These are phyloP conservation scores for Cosmia pyralina DNA, from an alignment of 2,888 invertebrate genomes.

Conservation along the genomic window DNA sequence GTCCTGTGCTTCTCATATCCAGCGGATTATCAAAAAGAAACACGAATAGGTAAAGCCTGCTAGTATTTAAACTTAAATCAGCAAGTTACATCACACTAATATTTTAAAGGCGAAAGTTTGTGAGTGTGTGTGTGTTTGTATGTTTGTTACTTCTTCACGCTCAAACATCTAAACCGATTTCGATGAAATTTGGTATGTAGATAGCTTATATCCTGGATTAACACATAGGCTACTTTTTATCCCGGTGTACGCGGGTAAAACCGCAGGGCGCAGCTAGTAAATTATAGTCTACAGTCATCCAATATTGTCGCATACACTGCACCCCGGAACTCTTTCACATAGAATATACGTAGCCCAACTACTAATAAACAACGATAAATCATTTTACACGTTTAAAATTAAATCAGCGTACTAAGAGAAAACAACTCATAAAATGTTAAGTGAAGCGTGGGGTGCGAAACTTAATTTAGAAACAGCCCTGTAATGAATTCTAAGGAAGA, in stretches of 20 bases:
- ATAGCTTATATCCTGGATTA: too few species aligned
- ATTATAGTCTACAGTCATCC: background rate
- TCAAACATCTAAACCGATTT: too few species aligned
- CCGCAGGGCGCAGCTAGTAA: too few species aligned
- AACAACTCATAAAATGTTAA: slow-evolving; percentile 78
- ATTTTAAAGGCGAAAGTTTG: too few species aligned
- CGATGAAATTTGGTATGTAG: too few species aligned
- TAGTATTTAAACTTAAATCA: background rate
- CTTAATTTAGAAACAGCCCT: slow-evolving; percentile 80
- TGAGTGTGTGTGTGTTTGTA: too few species aligned
- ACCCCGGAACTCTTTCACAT: background rate
- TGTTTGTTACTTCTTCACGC: too few species aligned
- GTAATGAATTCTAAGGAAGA: slow-evolving; percentile 84
- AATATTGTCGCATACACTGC: slow-evolving; percentile 10
- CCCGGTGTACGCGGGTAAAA: too few species aligned
- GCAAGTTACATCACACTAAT: background rate
- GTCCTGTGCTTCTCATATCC: background rate
- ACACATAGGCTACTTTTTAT: too few species aligned
- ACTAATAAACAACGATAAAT: slow-evolving; percentile 72
- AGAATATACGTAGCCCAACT: slow-evolving; percentile 22
- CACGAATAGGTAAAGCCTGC: too few species aligned
- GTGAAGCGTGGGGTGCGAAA: slow-evolving; percentile 77
- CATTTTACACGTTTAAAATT: slow-evolving; percentile 75
- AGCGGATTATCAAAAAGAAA: background rate
- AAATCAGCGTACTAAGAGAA: slow-evolving; percentile 73